Base-by-base conservation (phyloP, 2,888 invertebrate species). In the Lasioglossum pauxillum region DNA sequence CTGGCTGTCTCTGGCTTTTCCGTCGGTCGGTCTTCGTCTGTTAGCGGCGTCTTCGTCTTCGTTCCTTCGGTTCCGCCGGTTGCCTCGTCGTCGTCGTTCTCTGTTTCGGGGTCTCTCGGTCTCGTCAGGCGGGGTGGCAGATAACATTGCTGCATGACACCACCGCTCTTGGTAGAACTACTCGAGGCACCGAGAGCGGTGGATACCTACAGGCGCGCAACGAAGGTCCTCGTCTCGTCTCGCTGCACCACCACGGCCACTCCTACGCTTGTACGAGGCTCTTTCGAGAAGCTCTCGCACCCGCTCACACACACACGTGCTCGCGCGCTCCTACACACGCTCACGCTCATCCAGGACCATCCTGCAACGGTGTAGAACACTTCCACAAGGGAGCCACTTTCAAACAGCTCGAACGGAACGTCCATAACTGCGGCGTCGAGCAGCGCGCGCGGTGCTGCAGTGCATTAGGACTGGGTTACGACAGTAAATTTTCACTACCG, bases 401-500 rank as follows among this genome's bases (percentile, higher is more conserved):
- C 75, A 75, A 83, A 88, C 86, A 78, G 92, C 92, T 90, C 89
- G 91, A 91, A 91, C 92, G 77, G 90, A 92, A 92, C 92, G 92
- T 94, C 94, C 94, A 94, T 94, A 94, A 94, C 93, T 92, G 92
- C 92, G 91, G 90, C 88, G 90, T 88, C 85, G 88, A 87, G 91
- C 90, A 82, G 77, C 60, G 80, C 71, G 60, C 88, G 78, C 89
- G 89, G 87, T 88, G 92, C 88, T 88, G 90, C 93, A 94, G 93
- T 94, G 94, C 94, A 95, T 95, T 94, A 95, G 94, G 94, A 95
- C 93, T 93, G 94, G 94, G 94, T 94, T 95, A 94, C 94, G 94
- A 94, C 94, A 93, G 94, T 95, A 95, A 95, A 95, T 95, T 95
- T 95, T 95, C 95, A 94, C 95, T 95, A 94, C 94, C 94, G 93